phyloP scores from a whole-genome alignment of 2,888 invertebrate species.

The Deilephila elpenor region DNA sequence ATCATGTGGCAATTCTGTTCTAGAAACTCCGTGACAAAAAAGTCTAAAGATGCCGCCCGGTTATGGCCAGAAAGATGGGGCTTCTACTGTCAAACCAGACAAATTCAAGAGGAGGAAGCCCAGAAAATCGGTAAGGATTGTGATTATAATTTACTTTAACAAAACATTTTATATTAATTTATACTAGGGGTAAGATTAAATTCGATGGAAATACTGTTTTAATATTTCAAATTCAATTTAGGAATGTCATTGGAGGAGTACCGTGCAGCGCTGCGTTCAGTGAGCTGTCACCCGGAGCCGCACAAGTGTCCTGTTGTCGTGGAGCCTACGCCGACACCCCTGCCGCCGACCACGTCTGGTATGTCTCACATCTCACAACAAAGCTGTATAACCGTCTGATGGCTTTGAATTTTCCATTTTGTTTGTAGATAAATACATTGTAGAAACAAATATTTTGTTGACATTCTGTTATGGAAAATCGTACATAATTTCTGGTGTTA shows the following conservation, averaged over 20 bases:
- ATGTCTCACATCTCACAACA: constrained; percentile 31
- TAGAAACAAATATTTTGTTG: no score
- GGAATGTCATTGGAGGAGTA: constrained; percentile 73
- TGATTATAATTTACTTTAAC: not conserved
- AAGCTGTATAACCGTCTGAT: no score
- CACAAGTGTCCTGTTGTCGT: constrained; percentile 64
- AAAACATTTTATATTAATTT: not conserved
- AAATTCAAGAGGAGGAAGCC: constrained; percentile 76
- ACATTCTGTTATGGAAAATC: no score
- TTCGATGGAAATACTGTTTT: no score
- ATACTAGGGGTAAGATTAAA: no score
- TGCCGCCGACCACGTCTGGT: constrained; percentile 74
- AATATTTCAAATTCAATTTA: constrained; percentile 38
- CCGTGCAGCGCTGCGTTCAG: constrained; percentile 62
- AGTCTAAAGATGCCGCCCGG: constrained; percentile 67
- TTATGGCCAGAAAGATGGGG: constrained; percentile 74
- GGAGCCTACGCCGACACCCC: constrained; percentile 67
- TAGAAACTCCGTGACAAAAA: constrained; percentile 65
- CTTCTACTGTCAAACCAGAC: constrained; percentile 64
- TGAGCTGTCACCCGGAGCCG: constrained; percentile 67
- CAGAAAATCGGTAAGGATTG: constrained; percentile 60
- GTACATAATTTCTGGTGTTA: no score
- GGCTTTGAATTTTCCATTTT: no score
- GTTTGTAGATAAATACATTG: no score
- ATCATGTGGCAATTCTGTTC: constrained; percentile 30